Base-by-base conservation (phyloP, 1,140 invertebrate species). In the Macrocentrus cingulum region DNA sequence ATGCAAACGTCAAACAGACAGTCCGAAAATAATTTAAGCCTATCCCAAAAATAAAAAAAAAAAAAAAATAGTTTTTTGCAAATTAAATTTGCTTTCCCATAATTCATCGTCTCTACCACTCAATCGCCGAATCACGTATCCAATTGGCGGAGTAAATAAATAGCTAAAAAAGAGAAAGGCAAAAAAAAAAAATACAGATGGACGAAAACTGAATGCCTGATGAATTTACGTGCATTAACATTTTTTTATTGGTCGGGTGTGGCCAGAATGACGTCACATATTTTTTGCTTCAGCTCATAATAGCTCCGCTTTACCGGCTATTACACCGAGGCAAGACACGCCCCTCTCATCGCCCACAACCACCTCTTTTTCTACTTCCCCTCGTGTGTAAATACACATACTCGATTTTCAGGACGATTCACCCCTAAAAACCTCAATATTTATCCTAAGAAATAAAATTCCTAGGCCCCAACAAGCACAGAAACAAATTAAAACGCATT, bases 301-400 rank as follows among this genome's bases (percentile, higher is more conserved):
- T 68, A 71, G 65, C 66, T 53, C 65, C 67, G 66, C 65, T 70
- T 39, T 70, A 70, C 69, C 67, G 56, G 66, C 65, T 71, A 71
- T 71, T 71, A 71, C 65, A 63, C 60, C 58, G 23, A 52, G 60
- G 59, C 42, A 32, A 56, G 64, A 64, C 66, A 71, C 68, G 66
- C 69, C 69, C 60, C 66, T 68, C 63, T 71, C 69, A 71, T 71
- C 69, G 66, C 69, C 70, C 63, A 64, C 67, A 52, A 59, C 42
- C 44, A 65, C 48, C 66, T 41, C 50, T 55, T 45, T 66, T 56
- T 64, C 57, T 54, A 34, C 49, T 49, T 39, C 50, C 36, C 54
- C 64, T 59, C 22, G 22, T 23, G 19, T 48, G 19, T 18, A 16
- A 20, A 49, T 16, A 51, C 15, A 34, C 11, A 25, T 36, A 16